A percentile compares a stretch with the other conserved stretches of the same genome.
Conservation (phyloP, 2,797 vertebrate genomes). For the Sandelia bainsii region DNA sequence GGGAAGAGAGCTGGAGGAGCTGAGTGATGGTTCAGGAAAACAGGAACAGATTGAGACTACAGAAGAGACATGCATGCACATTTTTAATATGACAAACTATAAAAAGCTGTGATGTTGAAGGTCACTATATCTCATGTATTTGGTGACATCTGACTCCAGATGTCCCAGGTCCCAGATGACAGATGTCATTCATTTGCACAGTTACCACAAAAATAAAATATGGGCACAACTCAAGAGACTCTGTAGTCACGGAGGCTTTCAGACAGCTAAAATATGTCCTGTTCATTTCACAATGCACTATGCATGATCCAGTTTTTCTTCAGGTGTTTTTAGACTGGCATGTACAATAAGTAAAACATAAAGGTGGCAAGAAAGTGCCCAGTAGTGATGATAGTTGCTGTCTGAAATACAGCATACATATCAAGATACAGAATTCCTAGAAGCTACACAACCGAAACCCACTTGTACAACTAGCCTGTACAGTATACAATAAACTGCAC, state of each 20-base stretch:
- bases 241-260: conserved; percentile 13
- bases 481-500: no score
- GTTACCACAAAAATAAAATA: conserved; percentile 50
- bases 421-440: no score
- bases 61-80: conserved; percentile 18
- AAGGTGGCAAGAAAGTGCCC: background rate
- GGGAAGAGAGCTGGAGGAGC: conserved; percentile 21
- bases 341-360: conserved; percentile 16
- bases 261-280: conserved; percentile 22
- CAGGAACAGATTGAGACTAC: conserved; percentile 40
- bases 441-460: no score
- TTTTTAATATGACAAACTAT: conserved; percentile 51
- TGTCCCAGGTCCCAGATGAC: conserved; percentile 42
- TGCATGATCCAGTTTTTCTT: conserved; percentile 6
- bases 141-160: conserved; percentile 51
- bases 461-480: no score
- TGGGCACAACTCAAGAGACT: conserved; percentile 1
- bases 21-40: conserved; percentile 33
- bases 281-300: conserved; percentile 26
- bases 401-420: no score
- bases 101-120: conserved; percentile 44
- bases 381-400: no score
- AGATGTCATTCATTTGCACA: conserved; percentile 54
- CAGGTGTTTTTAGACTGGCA: background rate
- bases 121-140: conserved; percentile 37